Conservation (phyloP, 2,888 invertebrate genomes). For the Stomorhina lunata region DNA sequence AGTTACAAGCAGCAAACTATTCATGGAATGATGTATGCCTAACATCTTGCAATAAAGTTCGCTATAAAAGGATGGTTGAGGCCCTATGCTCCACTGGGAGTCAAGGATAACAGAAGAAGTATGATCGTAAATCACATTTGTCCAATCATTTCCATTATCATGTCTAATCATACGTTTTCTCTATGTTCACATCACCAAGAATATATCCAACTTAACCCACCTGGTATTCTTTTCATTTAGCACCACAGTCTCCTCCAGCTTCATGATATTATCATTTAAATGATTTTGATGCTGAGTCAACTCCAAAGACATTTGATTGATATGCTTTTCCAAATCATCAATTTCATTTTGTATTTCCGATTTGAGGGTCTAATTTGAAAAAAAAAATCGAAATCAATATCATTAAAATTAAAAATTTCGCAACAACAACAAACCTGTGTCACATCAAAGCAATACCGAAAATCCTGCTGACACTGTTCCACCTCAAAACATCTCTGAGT, state of each 20-base stretch:
- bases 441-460: conserved; percentile 82
- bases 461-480: conserved; percentile 82
- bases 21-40: too few relatives aligned
- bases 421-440: conserved; percentile 75
- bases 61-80: too few relatives aligned
- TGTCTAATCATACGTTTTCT: too few relatives aligned
- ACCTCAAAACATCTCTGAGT: conserved; percentile 81
- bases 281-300: conserved; percentile 74
- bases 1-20: too few relatives aligned
- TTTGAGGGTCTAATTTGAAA: conserved; percentile 71
- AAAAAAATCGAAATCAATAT: too few relatives aligned
- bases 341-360: conserved; percentile 73
- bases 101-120: too few relatives aligned
- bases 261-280: conserved; percentile 76
- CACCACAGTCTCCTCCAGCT: conserved; percentile 75
- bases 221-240: conserved; percentile 72
- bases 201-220: too few relatives aligned
- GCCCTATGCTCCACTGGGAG: too few relatives aligned
- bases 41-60: too few relatives aligned
- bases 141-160: too few relatives aligned
- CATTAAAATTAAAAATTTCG: neutral
- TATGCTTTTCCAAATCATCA: conserved; percentile 72
- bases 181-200: too few relatives aligned
- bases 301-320: conserved; percentile 74
- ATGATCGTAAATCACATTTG: too few relatives aligned